Evolutionary conservation across 1,140 invertebrate genomes (phyloP), one percentile per base, ranked within the genome.

Genomic region (Caenorhabditis elegans): DNA sequence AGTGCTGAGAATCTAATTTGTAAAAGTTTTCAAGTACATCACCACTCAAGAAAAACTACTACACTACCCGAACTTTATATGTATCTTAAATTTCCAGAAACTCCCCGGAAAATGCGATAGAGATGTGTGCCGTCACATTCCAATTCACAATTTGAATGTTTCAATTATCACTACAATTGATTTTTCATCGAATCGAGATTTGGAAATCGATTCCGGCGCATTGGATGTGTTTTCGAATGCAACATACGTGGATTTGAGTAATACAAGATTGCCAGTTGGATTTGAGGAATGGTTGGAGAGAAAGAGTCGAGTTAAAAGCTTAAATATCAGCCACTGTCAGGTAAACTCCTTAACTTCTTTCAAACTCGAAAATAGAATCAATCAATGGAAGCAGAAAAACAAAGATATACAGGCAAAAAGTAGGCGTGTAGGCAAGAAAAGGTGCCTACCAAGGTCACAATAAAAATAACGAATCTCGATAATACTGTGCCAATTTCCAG

Each of bases 181-280:
- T 76, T 49, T 84, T 17, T 82, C 82, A 24, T 22, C 49, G 13
- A 84, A 84, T 70, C 34, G 17, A 46, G 60, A 84, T 4, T 43
- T 84, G 19, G 76, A 77, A 46, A 55, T 84, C 17, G 78, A 84
- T 34, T 26, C 22, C 13, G 19, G 82, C 4, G 82, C 82, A 6
- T 39, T 84, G 47, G 70, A 77, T 28, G 19, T 60, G 43, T 49
- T 84, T 24, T 48, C 55, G n/a, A 81, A 81, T 46, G 70, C 46
- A 17, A 76, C 80, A 28, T 81, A 76, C 51, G 46, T 80, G 6
- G 79, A 82, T 78, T 26, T 84, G 34, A 70, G 82, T 51, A 60
- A 82, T n/a, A 49, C 82, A 11, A 26, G 65, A 77, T 65, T 84
- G 24, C 79, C 75, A 36, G 43, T 76, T 10, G 34, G 36, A 13